A percentile compares a stretch with the other conserved stretches of the same genome.
Conservation (phyloP, 2,113 vertebrate species). For the Perca flavescens region DNA sequence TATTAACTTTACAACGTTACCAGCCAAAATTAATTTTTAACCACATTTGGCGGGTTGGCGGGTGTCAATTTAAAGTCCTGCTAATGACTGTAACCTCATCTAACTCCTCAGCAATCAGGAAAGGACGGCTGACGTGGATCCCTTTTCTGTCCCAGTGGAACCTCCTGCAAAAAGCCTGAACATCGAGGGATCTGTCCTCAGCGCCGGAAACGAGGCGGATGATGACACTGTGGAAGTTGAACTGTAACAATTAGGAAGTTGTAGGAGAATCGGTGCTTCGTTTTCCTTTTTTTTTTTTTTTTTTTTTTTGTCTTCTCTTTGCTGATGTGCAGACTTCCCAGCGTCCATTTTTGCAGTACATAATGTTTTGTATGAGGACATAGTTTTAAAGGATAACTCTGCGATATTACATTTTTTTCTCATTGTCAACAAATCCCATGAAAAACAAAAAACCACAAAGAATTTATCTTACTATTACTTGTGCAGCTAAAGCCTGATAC, state of each 20-base stretch:
- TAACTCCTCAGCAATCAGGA: slow-evolving; percentile 68
- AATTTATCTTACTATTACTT: not conserved
- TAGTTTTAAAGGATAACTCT: not conserved
- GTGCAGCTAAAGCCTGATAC: not conserved
- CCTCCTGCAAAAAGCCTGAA: slow-evolving; percentile 19
- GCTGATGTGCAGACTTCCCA: too few species aligned
- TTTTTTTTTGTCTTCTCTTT: too few species aligned
- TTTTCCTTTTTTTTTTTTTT: too few species aligned
- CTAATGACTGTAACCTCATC: not conserved
- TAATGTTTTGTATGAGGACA: slow-evolving; percentile 6
- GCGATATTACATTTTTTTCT: not conserved
- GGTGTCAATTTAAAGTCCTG: too few species aligned
- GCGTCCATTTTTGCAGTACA: not conserved
- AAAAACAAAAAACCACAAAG: slow-evolving; percentile 27
- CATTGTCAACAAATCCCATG: not conserved
- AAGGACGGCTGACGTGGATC: slow-evolving; percentile 32
- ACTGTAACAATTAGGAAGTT: slow-evolving; percentile 19
- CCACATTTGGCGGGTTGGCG: too few species aligned
- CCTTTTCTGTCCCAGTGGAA: slow-evolving; percentile 39
- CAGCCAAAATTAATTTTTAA: too few species aligned
- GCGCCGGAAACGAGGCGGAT: slow-evolving; percentile 47
- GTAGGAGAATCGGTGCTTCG: not conserved
- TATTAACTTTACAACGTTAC: too few species aligned
- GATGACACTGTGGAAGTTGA: slow-evolving; percentile 77
- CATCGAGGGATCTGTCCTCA: slow-evolving; percentile 6